Evolutionary conservation across 2,797 vertebrate genomes (phyloP).

Genomic region (Gouania willdenowi): DNA sequence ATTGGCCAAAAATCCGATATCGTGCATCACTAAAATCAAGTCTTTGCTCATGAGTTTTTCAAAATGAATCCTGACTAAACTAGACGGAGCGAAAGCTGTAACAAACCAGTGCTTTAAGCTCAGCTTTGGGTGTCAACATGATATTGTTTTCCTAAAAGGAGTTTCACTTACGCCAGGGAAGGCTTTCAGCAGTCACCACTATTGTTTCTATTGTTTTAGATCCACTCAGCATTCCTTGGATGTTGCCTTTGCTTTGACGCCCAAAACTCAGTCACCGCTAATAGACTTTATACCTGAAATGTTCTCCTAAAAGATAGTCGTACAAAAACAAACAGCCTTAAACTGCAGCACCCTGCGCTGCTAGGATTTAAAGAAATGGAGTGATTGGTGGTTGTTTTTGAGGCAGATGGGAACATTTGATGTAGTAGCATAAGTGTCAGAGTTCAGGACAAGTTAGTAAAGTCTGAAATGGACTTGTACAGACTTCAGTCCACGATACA

Average conservation of each 20-base stretch:
- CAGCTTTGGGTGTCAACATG: conserved; percentile 17
- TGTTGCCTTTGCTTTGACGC: conserved; percentile 35
- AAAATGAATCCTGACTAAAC: no score
- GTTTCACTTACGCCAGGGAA: conserved; percentile 28
- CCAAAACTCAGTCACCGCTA: conserved; percentile 30
- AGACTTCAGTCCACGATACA: neutral
- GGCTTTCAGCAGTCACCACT: conserved; percentile 19
- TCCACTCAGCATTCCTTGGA: conserved; percentile 48
- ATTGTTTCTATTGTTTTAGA: conserved; percentile 56
- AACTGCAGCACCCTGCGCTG: no score
- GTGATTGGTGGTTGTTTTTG: no score
- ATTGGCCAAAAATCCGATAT: no score
- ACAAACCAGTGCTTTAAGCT: no score
- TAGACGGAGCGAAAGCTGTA: no score
- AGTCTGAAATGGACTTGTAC: conserved; percentile 10
- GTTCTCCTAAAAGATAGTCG: conserved; percentile 1
- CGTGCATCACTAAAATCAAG: no score
- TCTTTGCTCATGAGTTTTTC: no score
- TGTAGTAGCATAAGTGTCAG: no score
- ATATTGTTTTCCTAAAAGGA: conserved; percentile 33
- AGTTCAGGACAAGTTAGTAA: no score
- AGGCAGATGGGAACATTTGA: no score
- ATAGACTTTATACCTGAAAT: conserved; percentile 1
- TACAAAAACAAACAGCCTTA: neutral
- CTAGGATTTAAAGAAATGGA: no score